Base-by-base conservation (phyloP, 2,888 invertebrate species). In the Embidobia sp. region DNA sequence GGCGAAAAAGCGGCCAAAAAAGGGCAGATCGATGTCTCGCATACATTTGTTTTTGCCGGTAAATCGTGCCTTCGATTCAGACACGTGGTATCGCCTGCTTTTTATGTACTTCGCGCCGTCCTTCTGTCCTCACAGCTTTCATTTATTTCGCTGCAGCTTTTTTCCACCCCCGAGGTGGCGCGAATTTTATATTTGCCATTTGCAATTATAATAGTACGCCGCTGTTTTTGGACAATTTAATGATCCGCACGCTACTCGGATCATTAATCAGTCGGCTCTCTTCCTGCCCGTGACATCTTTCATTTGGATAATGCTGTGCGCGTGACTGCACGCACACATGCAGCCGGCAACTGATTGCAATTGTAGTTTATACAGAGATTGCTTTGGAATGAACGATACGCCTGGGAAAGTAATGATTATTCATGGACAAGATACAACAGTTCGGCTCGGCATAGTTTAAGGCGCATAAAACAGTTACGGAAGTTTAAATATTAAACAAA, bases 211-310 rank as follows among this genome's bases (percentile, higher is more conserved):
- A 72, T 63, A 35, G 19, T 4, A 40, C 10, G 15, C 8, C 15
- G 18, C 29, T 57, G 73, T 64, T 66, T 73, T 66, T 59, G 35
- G 57, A 66, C 57, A 59, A 66, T 73, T 73, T 64, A 73, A 73
- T 73, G 66, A 64, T 57, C 64, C 49, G 16, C 64, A 42, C 19
- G 73, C 49, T 57, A 57, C 49, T 31, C 57, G 29, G 64, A 49
- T 73, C 73, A 64, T 73, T 73, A 73, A 73, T 73, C 73, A 73
- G 64, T 72, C 55, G 16, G 57, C 40, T 64, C 64, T 48, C 64
- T 63, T 63, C 57, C 55, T 64, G 73, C 64, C 31, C 59, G 64
- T 59, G 73, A 73, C 73, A 73, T 59, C 73, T 73, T 73, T 73
- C 73, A 73, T 64, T 66, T 73, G 64, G 57, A 8, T 64, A 33